Percentiles rank a stretch among this genome's conserved stretches.
These are phyloP conservation scores for Anarrhichthys ocellatus DNA, from an alignment of 2,113 vertebrate genomes.

Conservation along the genomic window DNA sequence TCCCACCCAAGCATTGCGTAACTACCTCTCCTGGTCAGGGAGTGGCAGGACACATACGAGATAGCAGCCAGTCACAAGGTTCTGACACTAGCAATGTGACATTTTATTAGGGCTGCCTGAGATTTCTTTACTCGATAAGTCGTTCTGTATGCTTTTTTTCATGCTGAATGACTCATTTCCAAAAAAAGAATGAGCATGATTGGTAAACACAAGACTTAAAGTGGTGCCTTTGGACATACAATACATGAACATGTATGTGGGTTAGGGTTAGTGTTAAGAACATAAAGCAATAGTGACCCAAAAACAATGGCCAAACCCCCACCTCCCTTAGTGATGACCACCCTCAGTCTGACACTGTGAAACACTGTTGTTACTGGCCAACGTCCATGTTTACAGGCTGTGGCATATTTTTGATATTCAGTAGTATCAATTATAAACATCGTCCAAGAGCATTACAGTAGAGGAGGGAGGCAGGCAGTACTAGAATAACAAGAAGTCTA, in stretches of 20 bases:
- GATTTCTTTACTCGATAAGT: neutral
- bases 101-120: neutral
- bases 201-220: neutral
- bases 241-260: neutral
- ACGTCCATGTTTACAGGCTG: conserved; percentile 26
- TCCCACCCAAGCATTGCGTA: conserved; percentile 32
- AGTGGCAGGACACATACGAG: conserved; percentile 12
- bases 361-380: conserved; percentile 10
- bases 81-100: neutral
- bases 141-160: neutral
- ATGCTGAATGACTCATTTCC: neutral
- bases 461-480: neutral
- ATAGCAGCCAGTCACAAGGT: conserved; percentile 2
- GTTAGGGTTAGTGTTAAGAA: neutral
- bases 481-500: neutral
- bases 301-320: neutral
- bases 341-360: conserved; percentile 4
- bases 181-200: neutral
- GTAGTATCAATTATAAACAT: conserved; percentile 32
- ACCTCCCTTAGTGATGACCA: neutral
- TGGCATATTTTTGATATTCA: conserved; percentile 28
- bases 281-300: neutral
- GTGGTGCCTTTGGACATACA: neutral
- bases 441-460: neutral
- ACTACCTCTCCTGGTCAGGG: conserved; percentile 15